phyloP scores from a whole-genome alignment of 1,140 invertebrate genomes.

The Hormaphis cornu region DNA sequence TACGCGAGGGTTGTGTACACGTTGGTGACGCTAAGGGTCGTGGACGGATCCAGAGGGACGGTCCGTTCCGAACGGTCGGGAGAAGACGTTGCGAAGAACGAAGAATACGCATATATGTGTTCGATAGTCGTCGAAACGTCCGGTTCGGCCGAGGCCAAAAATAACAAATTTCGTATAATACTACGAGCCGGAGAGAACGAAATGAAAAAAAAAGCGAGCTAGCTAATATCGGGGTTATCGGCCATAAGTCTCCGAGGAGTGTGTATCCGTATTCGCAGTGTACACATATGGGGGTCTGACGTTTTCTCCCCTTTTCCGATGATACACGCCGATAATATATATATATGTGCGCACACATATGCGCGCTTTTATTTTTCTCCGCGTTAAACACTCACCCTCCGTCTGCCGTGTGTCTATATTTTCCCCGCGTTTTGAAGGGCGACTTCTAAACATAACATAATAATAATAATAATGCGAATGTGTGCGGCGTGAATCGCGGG shows the following conservation, averaged over 20 bases:
- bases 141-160: not conserved
- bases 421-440: not conserved
- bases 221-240: slow-evolving; percentile 1
- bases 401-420: not conserved
- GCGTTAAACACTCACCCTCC: not conserved
- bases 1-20: too few species aligned
- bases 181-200: not conserved
- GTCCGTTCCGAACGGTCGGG: too few species aligned
- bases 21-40: too few species aligned
- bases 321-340: not conserved
- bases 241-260: too few species aligned
- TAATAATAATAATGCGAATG: not conserved
- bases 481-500: slow-evolving; percentile 19
- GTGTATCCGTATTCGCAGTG: too few species aligned
- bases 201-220: not conserved
- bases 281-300: too few species aligned
- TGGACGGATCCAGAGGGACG: too few species aligned
- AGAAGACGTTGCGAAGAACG: too few species aligned
- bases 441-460: slow-evolving; percentile 13
- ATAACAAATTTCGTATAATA: not conserved
- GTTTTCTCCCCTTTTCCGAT: slow-evolving; percentile 21
- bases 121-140: not conserved
- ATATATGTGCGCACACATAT: not conserved
- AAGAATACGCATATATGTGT: too few species aligned
- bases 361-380: not conserved